Evolutionary conservation across 1,140 invertebrate genomes (phyloP).

Genomic region (Plectrocnemia conspersa): DNA sequence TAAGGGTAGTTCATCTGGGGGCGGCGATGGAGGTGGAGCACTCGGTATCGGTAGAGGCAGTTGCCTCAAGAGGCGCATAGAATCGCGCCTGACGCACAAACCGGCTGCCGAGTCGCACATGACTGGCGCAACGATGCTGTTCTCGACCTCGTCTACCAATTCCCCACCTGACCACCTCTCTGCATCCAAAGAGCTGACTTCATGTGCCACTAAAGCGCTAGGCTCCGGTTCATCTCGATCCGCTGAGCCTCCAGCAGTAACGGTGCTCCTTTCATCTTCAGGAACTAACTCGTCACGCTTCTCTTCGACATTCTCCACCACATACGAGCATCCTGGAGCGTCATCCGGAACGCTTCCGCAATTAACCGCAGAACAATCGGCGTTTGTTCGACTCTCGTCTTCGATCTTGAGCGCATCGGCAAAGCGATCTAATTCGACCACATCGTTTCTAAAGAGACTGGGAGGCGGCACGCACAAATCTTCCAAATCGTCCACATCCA

Average conservation of each 20-base stretch:
- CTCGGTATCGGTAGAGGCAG: slow-evolving; percentile 16
- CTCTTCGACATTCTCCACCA: background rate
- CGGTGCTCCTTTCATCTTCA: background rate
- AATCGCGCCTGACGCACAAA: slow-evolving; percentile 14
- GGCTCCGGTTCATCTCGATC: background rate
- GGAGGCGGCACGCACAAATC: too few species aligned
- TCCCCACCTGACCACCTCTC: background rate
- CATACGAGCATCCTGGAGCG: too few species aligned
- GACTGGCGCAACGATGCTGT: slow-evolving; percentile 9
- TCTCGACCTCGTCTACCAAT: background rate
- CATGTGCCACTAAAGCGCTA: background rate
- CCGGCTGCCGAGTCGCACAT: slow-evolving; percentile 14
- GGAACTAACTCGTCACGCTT: background rate
- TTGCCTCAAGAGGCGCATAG: slow-evolving; percentile 28
- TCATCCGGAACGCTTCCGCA: background rate
- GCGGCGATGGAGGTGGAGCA: slow-evolving; percentile 22
- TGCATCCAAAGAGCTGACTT: background rate
- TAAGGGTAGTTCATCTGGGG: slow-evolving; percentile 20
- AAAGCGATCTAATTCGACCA: background rate
- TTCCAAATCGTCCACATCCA: slow-evolving; percentile 42
- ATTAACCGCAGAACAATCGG: background rate
- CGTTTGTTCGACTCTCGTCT: background rate
- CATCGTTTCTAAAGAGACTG: background rate
- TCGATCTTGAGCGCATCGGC: background rate
- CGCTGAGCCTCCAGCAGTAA: background rate